Percentiles rank a stretch among this genome's conserved stretches.
Conservation (phyloP, 2,113 vertebrate genomes). For the Ptychochromis oligacanthus region DNA sequence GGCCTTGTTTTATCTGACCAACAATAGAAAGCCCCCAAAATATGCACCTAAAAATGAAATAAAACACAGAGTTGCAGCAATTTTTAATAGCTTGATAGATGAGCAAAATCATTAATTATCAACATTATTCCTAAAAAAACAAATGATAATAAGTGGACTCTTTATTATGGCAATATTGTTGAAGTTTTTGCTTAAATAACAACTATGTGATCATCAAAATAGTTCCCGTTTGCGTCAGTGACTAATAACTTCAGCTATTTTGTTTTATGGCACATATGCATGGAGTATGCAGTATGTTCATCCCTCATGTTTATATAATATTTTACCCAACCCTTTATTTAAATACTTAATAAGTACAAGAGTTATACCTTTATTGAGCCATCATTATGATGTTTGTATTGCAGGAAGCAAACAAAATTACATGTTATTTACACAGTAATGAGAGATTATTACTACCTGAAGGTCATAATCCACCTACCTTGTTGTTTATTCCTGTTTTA, state of each 20-base stretch:
- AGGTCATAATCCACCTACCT: background rate
- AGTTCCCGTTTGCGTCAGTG: background rate
- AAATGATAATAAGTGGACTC: background rate
- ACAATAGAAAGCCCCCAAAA: too few relatives aligned
- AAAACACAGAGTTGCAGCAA: too few relatives aligned
- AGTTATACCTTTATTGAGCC: background rate
- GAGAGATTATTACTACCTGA: background rate
- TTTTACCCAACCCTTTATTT: background rate
- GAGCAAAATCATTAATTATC: background rate
- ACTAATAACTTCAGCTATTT: background rate
- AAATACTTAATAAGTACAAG: background rate
- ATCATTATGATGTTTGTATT: background rate
- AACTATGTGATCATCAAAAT: background rate
- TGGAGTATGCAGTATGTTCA: too few relatives aligned
- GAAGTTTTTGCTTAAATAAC: background rate
- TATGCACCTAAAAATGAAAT: too few relatives aligned
- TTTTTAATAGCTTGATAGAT: background rate
- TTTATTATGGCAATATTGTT: background rate
- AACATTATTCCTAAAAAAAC: background rate
- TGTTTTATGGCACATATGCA: background rate
- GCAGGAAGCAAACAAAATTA: constrained; percentile 7
- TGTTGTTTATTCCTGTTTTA: background rate
- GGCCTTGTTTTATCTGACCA: background rate
- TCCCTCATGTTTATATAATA: background rate
- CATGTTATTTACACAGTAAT: constrained; percentile 1